These are phyloP conservation scores for Clarias pachynema DNA, from an alignment of 2,797 vertebrate species.

Conservation along the genomic window DNA sequence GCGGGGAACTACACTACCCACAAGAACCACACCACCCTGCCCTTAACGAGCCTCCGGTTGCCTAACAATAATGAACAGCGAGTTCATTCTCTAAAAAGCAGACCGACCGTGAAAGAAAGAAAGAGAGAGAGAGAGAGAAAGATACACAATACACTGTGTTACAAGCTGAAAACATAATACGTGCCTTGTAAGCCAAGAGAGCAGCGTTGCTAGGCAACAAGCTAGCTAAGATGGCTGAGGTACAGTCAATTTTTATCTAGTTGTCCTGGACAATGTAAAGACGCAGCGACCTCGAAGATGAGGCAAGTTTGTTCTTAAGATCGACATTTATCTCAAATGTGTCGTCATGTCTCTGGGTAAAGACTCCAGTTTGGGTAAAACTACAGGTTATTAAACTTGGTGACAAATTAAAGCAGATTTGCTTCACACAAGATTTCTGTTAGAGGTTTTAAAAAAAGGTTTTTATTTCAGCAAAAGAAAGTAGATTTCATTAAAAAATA, in stretches of 20 bases:
- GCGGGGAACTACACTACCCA: constrained; percentile 11
- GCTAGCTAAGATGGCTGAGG: not conserved
- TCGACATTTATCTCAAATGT: not conserved
- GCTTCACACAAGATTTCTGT: not conserved
- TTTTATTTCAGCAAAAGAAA: not conserved
- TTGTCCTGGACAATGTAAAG: not conserved
- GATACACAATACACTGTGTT: not conserved
- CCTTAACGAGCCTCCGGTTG: constrained; percentile 13
- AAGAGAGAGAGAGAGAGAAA: not conserved
- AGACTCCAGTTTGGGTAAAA: not conserved
- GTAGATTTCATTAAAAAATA: not conserved
- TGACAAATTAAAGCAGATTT: not conserved
- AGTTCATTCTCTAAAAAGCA: constrained; percentile 17
- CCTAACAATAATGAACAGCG: constrained; percentile 4
- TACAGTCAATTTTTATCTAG: not conserved
- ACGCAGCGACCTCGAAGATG: not conserved
- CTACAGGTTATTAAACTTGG: not conserved
- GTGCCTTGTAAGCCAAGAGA: not conserved
- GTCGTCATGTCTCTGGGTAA: not conserved
- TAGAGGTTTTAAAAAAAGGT: not conserved
- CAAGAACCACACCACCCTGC: constrained; percentile 21
- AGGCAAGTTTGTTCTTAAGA: not conserved
- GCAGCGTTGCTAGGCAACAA: constrained; percentile 10
- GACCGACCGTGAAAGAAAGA: not conserved
- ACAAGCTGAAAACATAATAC: not conserved